Evolutionary conservation across 1,140 invertebrate genomes (phyloP).

Genomic region (Meloidogyne chitwoodi): DNA sequence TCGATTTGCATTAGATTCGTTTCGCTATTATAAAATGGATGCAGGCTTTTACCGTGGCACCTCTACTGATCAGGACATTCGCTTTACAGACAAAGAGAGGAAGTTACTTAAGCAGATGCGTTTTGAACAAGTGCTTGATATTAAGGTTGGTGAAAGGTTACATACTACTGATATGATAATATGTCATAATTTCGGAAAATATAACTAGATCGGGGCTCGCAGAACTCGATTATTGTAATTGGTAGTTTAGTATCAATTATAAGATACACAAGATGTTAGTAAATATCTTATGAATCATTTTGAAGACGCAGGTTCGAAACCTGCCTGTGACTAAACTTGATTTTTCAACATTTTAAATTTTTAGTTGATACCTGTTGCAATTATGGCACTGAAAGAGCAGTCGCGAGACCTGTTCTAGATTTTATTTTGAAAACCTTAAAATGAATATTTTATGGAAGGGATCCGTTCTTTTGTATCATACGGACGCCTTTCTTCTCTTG

Average conservation of each 20-base stretch:
- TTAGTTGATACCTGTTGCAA: background rate
- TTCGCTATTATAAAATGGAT: constrained; percentile 53
- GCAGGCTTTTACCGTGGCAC: constrained; percentile 73
- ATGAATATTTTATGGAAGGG: background rate
- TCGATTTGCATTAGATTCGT: background rate
- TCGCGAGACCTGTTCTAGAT: background rate
- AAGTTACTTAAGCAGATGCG: constrained; percentile 97
- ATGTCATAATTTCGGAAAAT: background rate
- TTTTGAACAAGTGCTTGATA: constrained; percentile 83
- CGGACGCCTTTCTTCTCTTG: constrained; percentile 46
- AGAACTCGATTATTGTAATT: background rate
- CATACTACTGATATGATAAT: background rate
- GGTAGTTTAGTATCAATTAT: no score
- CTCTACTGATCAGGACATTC: constrained; percentile 92
- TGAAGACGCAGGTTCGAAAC: background rate
- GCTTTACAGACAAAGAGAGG: constrained; percentile 98
- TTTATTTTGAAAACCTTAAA: background rate
- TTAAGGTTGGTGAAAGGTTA: constrained; percentile 70
- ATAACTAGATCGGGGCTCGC: background rate
- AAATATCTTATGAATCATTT: background rate
- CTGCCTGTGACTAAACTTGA: background rate
- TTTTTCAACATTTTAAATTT: background rate
- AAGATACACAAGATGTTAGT: background rate
- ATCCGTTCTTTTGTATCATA: background rate
- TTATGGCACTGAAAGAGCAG: background rate